phyloP scores from a whole-genome alignment of 2,888 invertebrate species.

The Plutella xylostella region DNA sequence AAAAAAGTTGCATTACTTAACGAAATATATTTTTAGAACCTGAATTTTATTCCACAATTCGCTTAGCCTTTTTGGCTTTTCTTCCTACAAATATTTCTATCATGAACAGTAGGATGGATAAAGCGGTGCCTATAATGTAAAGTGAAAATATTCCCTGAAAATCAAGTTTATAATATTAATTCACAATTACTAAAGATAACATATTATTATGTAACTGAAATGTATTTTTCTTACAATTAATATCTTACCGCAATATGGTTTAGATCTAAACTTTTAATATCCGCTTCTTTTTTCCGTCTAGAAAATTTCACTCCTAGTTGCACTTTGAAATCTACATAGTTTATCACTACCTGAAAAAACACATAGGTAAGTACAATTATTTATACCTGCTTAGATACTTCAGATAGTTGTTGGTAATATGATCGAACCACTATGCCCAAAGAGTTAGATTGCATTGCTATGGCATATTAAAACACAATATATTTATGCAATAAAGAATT shows the following conservation, averaged over 20 bases:
- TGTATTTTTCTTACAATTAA: neutral
- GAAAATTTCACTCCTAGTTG: slow-evolving; percentile 65
- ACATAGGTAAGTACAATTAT: too few species aligned
- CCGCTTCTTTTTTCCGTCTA: slow-evolving; percentile 39
- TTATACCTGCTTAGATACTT: too few species aligned
- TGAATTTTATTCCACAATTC: too few species aligned
- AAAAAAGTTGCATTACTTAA: too few species aligned
- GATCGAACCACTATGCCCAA: too few species aligned
- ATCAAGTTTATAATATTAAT: slow-evolving; percentile 11
- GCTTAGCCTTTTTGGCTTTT: neutral
- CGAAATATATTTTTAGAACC: too few species aligned
- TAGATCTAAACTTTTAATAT: slow-evolving; percentile 33
- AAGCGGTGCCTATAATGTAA: slow-evolving; percentile 29
- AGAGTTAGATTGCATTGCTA: too few species aligned
- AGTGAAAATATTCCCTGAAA: slow-evolving; percentile 49
- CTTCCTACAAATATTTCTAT: slow-evolving; percentile 23
- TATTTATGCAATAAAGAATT: too few species aligned
- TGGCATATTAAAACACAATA: too few species aligned
- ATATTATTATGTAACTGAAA: neutral
- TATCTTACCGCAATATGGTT: slow-evolving; percentile 39
- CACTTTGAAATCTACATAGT: slow-evolving; percentile 60
- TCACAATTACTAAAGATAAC: neutral
- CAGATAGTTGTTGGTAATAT: too few species aligned
- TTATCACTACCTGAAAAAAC: slow-evolving; percentile 61
- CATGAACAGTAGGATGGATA: slow-evolving; percentile 29